Base-by-base conservation (phyloP, 2,888 invertebrate species). In the Amphipyra tragopoginis region DNA sequence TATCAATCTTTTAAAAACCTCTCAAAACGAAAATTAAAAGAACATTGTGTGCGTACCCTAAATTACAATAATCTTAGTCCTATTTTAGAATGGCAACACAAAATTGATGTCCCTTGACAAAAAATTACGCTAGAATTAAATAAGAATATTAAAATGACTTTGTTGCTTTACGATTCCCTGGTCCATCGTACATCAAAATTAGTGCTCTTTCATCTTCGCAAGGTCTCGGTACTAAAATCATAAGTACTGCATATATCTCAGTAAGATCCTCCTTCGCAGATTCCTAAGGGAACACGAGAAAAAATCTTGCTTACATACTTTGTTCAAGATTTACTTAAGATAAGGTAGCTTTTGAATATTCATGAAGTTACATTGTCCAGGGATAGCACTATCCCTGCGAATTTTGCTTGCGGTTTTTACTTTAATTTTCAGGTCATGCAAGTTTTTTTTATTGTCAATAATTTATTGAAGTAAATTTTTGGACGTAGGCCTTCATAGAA, bases 161-260 rank as follows among this genome's bases (percentile, higher is more conserved):
- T 34, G 54, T 75, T 65, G 52, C 52, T 59, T 71, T 75, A 59
- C 64, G 48, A 14, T 51, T 53, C 72, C 72, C 72, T 65, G 34
- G 72, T 55, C 58, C 42, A 45, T 53, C 55, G 55, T 72, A 59
- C 72, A 64, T 75, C 52, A 71, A 65, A 64, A 71, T 71, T 75
- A 71, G 64, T 71, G 56, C 47, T 63, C 39, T 51, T 71, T 57
- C 56, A 51, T 57, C 47, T 60, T 51, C 13, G 52, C 43, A 36
- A 21, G 43, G 45, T 47, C 54, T 26, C 29, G 48, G 54, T 38
- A 61, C 62, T 70, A 68, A 73, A 68, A 70, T 70, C 40, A 70
- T 70, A 70, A 70, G 69, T 73, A 68, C 74, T 73, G 62, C 55
- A 70, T 68, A 70, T 70, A 70, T 73, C 73, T 61, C 54, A 73